These are phyloP conservation scores for Aulostomus chinensis DNA, from an alignment of 2,797 vertebrate species.

Conservation along the genomic window DNA sequence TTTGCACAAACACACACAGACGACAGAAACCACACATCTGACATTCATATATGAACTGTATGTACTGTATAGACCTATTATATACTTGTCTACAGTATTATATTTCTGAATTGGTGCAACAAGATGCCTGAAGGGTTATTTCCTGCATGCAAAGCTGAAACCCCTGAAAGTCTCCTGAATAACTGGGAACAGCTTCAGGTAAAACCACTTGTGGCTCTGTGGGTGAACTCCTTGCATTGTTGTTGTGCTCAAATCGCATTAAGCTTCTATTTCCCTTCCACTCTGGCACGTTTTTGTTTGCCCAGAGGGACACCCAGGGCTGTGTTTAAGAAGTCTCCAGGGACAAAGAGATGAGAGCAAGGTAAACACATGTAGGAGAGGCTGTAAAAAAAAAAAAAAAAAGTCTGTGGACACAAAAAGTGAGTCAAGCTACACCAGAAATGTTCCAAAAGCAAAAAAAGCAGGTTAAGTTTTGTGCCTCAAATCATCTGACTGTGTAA, in stretches of 20 bases:
- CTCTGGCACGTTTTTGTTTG: constrained; percentile 24
- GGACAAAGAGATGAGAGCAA: constrained; percentile 42
- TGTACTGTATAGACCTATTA: no score
- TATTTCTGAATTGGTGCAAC: constrained; percentile 17
- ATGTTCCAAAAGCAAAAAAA: no score
- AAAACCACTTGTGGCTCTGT: constrained; percentile 4
- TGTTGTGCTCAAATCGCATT: constrained; percentile 34
- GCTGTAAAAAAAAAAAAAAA: constrained; percentile 34
- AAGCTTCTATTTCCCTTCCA: constrained; percentile 45
- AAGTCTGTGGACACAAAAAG: constrained; percentile 20
- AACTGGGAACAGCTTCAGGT: constrained; percentile 40
- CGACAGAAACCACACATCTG: no score
- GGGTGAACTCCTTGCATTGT: constrained; percentile 53
- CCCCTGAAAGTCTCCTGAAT: constrained; percentile 42
- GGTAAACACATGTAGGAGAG: constrained; percentile 42
- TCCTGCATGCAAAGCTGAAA: constrained; percentile 32
- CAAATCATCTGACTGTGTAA: not conserved
- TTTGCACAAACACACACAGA: no score
- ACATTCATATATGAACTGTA: no score
- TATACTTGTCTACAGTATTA: constrained; percentile 5
- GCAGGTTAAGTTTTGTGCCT: no score
- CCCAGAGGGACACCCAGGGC: constrained; percentile 23
- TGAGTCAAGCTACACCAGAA: no score
- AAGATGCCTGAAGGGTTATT: constrained; percentile 22
- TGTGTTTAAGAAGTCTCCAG: constrained; percentile 31